These are phyloP conservation scores for Aelia acuminata DNA, from an alignment of 2,888 invertebrate species.

Conservation along the genomic window DNA sequence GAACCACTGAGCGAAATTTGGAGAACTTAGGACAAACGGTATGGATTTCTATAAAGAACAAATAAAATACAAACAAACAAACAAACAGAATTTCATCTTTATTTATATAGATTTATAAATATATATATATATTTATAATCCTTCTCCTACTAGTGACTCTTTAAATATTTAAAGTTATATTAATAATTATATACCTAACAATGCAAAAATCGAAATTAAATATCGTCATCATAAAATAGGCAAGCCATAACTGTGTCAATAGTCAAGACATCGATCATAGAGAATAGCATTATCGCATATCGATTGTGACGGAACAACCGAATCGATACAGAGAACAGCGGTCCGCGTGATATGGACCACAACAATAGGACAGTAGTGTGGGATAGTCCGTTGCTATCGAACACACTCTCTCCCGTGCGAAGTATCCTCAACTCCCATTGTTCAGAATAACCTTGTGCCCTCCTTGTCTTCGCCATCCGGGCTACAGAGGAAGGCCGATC, in stretches of 20 bases:
- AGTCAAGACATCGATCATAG: background rate
- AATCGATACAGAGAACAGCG: background rate
- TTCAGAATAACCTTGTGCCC: background rate
- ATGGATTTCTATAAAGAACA: no score
- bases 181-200: no score
- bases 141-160: no score
- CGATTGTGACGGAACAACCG: background rate
- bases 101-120: no score
- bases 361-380: constrained; percentile 7
- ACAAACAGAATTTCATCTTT: no score
- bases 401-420: constrained; percentile 10
- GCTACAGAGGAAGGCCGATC: constrained; percentile 19
- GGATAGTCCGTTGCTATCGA: background rate
- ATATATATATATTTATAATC: no score
- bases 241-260: background rate
- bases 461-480: constrained; percentile 21
- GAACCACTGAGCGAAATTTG: no score
- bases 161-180: no score
- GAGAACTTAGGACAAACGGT: no score
- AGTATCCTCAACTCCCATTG: constrained; percentile 3
- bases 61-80: no score
- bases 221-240: background rate
- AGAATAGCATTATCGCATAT: background rate
- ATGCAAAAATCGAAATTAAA: no score
- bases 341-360: background rate